These are phyloP conservation scores for Octodonta nipae DNA, from an alignment of 2,888 invertebrate species.

Conservation along the genomic window DNA sequence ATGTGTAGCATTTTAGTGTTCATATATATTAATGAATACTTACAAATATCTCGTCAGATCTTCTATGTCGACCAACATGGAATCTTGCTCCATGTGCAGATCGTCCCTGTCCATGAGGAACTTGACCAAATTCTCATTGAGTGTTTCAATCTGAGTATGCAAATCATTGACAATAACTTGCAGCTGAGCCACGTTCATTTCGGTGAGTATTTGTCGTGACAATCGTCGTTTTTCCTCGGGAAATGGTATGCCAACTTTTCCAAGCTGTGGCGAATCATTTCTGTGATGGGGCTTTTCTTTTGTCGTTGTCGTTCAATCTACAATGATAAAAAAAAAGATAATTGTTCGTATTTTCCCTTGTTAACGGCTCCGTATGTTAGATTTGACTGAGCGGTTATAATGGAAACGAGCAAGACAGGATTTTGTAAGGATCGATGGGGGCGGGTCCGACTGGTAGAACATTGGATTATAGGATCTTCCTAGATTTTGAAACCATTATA, in stretches of 20 bases:
- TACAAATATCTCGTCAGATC: constrained; percentile 82
- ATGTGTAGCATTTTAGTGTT: neutral
- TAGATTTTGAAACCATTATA: too few species aligned
- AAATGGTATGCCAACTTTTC: constrained; percentile 69
- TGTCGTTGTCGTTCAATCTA: constrained; percentile 52
- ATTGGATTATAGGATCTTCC: too few species aligned
- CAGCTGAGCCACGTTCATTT: constrained; percentile 86
- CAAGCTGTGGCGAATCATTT: constrained; percentile 68
- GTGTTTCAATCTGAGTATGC: constrained; percentile 81
- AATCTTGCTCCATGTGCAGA: constrained; percentile 94
- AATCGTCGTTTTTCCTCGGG: constrained; percentile 72
- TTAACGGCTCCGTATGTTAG: too few species aligned
- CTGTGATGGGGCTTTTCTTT: constrained; percentile 69
- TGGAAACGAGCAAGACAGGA: too few species aligned
- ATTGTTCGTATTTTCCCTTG: too few species aligned
- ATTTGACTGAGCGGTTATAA: too few species aligned
- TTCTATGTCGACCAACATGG: constrained; percentile 93
- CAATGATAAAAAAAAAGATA: too few species aligned
- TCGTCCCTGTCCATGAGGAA: constrained; percentile 86
- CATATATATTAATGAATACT: constrained; percentile 33
- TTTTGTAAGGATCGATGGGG: too few species aligned
- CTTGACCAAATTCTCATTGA: constrained; percentile 82
- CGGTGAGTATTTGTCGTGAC: constrained; percentile 71
- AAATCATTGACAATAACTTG: constrained; percentile 91
- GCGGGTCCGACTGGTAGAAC: too few species aligned